Evolutionary conservation across 1,140 invertebrate species (phyloP).

Genomic region (Elymnias hypermnestra): DNA sequence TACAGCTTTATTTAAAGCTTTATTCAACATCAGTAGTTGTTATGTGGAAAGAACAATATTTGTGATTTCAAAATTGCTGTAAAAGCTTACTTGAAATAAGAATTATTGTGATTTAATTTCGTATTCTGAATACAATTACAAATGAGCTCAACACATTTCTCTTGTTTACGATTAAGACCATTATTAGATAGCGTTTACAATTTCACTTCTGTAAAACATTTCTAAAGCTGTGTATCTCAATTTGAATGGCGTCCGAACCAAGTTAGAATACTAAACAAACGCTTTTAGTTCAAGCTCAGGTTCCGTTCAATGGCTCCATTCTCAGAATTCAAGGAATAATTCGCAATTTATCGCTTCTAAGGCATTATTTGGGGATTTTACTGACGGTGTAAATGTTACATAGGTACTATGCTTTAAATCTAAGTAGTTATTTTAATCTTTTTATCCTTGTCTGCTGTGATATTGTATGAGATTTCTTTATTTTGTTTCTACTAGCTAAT

Average conservation of each 20-base stretch:
- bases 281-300: constrained; percentile 15
- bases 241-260: constrained; percentile 24
- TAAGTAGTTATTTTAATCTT: too few relatives aligned
- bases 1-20: too few relatives aligned
- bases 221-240: constrained; percentile 26
- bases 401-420: not conserved
- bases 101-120: not conserved
- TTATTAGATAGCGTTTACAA: constrained; percentile 20
- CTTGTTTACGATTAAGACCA: constrained; percentile 1
- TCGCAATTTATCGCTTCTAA: not conserved
- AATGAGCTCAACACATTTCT: not conserved
- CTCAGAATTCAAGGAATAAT: constrained; percentile 12
- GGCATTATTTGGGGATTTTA: not conserved
- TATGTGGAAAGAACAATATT: too few relatives aligned
- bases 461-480: too few relatives aligned
- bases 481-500: too few relatives aligned
- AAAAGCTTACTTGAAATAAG: too few relatives aligned
- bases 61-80: too few relatives aligned
- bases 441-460: too few relatives aligned
- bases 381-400: constrained; percentile 4
- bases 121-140: not conserved
- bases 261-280: constrained; percentile 27
- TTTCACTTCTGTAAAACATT: constrained; percentile 20
- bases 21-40: too few relatives aligned
- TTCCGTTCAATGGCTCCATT: constrained; percentile 9